Evolutionary conservation across 2,113 vertebrate genomes (phyloP).

Genomic region (Synchiropus splendidus): DNA sequence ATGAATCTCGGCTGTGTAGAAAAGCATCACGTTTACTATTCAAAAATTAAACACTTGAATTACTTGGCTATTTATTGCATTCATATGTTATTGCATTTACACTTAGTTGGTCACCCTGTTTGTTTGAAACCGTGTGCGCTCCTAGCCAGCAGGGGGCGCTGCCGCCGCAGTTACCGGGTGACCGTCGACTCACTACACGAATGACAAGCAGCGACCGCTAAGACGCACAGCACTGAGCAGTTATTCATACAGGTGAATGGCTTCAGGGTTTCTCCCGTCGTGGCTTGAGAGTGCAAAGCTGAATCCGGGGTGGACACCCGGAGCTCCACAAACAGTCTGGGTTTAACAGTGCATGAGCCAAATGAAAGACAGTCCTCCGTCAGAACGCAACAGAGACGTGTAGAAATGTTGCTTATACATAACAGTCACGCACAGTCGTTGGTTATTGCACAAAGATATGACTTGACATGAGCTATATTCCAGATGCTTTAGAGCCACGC

Average conservation of each 20-base stretch:
- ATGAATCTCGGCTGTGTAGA: conserved; percentile 40
- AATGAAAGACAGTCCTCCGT: conserved; percentile 28
- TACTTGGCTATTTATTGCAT: conserved; percentile 52
- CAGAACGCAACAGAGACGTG: not conserved
- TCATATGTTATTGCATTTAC: conserved; percentile 45
- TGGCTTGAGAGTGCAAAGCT: conserved; percentile 59
- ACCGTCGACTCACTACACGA: conserved; percentile 41
- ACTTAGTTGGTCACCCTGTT: conserved; percentile 34
- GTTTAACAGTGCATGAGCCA: conserved; percentile 64
- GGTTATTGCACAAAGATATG: conserved; percentile 50
- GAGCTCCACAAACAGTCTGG: conserved; percentile 55
- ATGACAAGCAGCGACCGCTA: conserved; percentile 16
- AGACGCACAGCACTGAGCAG: conserved; percentile 14
- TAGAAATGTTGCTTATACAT: conserved; percentile 27
- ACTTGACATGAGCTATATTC: too few relatives aligned
- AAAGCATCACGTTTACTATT: conserved; percentile 31
- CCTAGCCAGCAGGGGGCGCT: conserved; percentile 46
- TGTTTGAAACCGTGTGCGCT: conserved; percentile 20
- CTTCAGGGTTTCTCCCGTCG: conserved; percentile 45
- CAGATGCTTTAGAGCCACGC: too few relatives aligned
- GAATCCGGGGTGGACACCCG: conserved; percentile 47
- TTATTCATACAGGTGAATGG: conserved; percentile 36
- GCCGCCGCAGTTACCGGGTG: conserved; percentile 24
- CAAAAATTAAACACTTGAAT: conserved; percentile 27
- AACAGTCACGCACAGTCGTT: conserved; percentile 34